These are phyloP conservation scores for Phyllotis vaccarum DNA, from an alignment of 2,797 vertebrate genomes.

Conservation along the genomic window DNA sequence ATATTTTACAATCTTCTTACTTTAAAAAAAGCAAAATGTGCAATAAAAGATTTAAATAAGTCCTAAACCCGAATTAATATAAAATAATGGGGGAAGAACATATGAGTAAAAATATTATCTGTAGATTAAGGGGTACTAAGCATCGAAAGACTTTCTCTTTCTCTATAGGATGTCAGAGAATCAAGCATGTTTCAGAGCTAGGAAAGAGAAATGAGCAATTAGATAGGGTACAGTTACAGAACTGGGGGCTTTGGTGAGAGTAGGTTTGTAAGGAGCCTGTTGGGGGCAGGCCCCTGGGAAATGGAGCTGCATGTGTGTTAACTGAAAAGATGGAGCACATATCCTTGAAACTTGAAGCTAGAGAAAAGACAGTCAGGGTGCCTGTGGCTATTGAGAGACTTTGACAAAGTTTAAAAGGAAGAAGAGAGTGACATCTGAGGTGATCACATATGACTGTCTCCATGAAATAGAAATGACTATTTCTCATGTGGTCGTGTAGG, in stretches of 20 bases:
- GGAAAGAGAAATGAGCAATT: background rate
- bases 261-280: background rate
- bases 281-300: background rate
- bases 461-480: background rate
- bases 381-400: background rate
- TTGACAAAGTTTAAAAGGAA: background rate
- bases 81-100: conserved; percentile 26
- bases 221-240: background rate
- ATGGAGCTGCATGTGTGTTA: background rate
- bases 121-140: background rate
- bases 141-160: background rate
- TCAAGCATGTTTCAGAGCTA: background rate
- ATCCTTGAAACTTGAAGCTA: background rate
- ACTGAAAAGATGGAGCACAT: background rate
- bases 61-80: background rate
- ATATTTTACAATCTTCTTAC: background rate
- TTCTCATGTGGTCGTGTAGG: background rate
- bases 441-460: too few species aligned
- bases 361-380: background rate
- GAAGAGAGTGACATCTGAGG: background rate
- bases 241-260: background rate
- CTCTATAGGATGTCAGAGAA: background rate
- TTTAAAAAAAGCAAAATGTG: background rate
- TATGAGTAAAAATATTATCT: background rate
- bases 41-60: background rate